Base-by-base conservation (phyloP, 37 sponge, comb jelly and placozoan genomes). In the Beroe forskalii region DNA sequence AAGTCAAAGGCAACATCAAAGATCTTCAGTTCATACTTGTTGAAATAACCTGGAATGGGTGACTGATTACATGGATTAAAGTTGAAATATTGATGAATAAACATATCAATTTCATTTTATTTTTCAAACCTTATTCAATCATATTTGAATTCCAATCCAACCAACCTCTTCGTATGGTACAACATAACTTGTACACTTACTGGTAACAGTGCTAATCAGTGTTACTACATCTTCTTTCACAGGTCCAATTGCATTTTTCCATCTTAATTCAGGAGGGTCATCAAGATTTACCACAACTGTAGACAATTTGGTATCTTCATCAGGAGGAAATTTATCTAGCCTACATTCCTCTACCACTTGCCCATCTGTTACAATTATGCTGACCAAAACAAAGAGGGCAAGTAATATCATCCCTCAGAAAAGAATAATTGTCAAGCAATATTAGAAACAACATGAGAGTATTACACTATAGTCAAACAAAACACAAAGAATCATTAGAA, bases 291-390 rank as follows among this genome's bases (percentile, higher is more conserved):
- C 86, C 0, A 80, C 30, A 25, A 80, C 86, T 33, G 44, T 41
- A 22, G 86, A 20, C 12, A 80, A 48, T 44, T 80, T 80, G n/a
- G 86, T 80, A 38, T 80, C 86, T 27, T 80, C 86, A 14, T 32
- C 17, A 12, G 86, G 86, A 23, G 86, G 86, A 44, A 30, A 80
- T 28, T 32, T 80, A 25, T 80, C 86, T 19, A 37, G 39, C 3
- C 86, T 32, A 43, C 86, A 80, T 25, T 80, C 35, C 27, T 80
- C 86, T 44, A 80, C 55, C 28, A 80, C 86, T 80, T 80, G 86
- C 4, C 48, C 55, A 32, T 69, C 12, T 48, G 55, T 12, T 48
- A 17, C 55, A 48, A 6, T 48, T 48, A n/a, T n/a, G n/a, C n/a
- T n/a, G n/a, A n/a, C n/a, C n/a, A n/a, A n/a, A n/a, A n/a, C n/a